Evolutionary conservation across 92 coral and sea anemone species (phyloP).

Genomic region (Micromussa lordhowensis): DNA sequence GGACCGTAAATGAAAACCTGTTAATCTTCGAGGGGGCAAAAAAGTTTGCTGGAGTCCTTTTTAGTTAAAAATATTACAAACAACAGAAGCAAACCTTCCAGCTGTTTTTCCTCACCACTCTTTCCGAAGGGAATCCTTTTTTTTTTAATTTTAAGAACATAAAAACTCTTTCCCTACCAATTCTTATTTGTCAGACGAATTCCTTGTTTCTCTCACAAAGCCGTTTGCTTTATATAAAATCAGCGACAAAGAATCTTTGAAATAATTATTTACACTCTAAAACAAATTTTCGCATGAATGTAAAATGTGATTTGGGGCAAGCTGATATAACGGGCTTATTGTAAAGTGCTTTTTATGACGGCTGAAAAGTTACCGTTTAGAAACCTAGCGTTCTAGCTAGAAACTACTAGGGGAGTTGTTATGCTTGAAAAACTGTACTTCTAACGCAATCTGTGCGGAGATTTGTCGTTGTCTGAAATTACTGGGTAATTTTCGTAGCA

Average conservation of each 20-base stretch:
- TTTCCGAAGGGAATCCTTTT: slow-evolving; percentile 3
- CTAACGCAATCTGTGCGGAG: slow-evolving; percentile 1
- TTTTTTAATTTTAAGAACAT: not conserved
- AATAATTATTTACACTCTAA: not conserved
- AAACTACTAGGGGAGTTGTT: not conserved
- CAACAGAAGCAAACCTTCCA: slow-evolving; percentile 22
- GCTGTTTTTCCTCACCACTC: slow-evolving; percentile 23
- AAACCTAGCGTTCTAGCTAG: not conserved
- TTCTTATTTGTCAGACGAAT: not conserved
- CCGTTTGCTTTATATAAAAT: not conserved
- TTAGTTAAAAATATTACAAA: not conserved
- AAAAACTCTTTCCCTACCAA: not conserved
- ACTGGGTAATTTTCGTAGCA: not conserved
- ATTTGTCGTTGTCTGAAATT: not conserved
- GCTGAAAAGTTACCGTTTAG: not conserved
- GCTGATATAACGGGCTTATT: not conserved
- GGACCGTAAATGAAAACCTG: not conserved
- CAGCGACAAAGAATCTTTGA: not conserved
- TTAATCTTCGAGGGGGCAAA: slow-evolving; percentile 40
- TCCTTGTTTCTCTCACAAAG: not conserved
- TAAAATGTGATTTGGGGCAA: slow-evolving; percentile 1
- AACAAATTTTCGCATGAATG: not conserved
- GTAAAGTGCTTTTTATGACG: not conserved
- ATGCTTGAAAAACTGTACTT: slow-evolving; percentile 21
- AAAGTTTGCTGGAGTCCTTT: slow-evolving; percentile 26